These are phyloP conservation scores for Nothocercus julius DNA, from an alignment of 2,113 vertebrate genomes.

Conservation along the genomic window DNA sequence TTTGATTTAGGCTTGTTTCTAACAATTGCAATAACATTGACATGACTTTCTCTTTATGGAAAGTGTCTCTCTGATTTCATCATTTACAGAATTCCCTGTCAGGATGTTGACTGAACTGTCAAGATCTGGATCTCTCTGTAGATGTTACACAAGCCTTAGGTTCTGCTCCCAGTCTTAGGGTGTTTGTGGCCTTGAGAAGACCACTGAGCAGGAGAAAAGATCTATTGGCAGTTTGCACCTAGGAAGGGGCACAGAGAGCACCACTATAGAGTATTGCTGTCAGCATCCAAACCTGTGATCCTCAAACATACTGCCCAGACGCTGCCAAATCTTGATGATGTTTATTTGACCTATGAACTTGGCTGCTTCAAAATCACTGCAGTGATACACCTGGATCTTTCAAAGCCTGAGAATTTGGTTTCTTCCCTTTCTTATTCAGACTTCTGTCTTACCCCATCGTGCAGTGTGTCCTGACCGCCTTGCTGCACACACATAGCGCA, in stretches of 20 bases:
- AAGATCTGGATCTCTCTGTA: neutral
- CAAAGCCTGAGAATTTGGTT: neutral
- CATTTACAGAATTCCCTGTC: neutral
- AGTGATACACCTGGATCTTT: rapidly evolving
- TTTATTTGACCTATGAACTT: neutral
- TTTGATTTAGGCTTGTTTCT: neutral
- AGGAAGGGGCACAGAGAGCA: neutral
- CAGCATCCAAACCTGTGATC: neutral
- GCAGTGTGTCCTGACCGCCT: rapidly evolving
- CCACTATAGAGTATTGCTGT: neutral
- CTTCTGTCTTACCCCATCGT: neutral
- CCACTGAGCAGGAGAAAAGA: neutral
- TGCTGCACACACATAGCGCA: rapidly evolving
- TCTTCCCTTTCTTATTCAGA: neutral
- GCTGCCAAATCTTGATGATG: neutral
- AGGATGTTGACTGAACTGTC: neutral
- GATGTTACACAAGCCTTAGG: neutral
- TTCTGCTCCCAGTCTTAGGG: neutral
- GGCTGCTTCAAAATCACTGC: neutral
- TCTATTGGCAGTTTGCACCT: neutral
- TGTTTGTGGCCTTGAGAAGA: neutral
- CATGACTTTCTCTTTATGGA: neutral
- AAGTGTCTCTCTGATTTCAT: neutral
- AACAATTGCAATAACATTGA: neutral
- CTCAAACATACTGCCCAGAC: neutral